A percentile compares a stretch with the other conserved stretches of the same genome.
Conservation (phyloP, 2,113 vertebrate genomes). For the Cyrtonyx montezumae region DNA sequence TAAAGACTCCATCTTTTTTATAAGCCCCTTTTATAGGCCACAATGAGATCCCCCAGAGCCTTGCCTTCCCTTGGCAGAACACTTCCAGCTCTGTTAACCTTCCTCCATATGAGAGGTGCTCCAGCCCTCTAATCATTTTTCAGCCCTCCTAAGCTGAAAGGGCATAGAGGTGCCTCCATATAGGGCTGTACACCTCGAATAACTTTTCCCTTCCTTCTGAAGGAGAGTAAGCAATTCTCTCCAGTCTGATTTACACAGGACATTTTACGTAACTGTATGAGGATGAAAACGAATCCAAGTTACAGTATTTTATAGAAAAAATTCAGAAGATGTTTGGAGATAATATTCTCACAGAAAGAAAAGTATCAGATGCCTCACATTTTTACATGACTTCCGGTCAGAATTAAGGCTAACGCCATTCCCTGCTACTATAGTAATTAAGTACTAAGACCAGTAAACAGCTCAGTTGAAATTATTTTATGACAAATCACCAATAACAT, state of each 20-base stretch:
- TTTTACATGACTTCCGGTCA: not conserved
- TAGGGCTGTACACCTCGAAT: not conserved
- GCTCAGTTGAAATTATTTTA: conserved; percentile 76
- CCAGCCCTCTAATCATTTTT: too few relatives aligned
- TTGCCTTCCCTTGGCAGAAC: not conserved
- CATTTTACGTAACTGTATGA: not conserved
- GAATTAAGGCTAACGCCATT: not conserved
- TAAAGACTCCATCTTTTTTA: not conserved
- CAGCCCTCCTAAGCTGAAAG: not conserved
- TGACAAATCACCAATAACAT: conserved; percentile 81
- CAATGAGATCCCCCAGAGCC: not conserved
- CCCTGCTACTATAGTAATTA: conserved; percentile 76
- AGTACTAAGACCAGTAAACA: conserved; percentile 77
- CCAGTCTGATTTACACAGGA: not conserved
- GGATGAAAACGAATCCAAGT: not conserved
- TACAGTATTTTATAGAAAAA: not conserved
- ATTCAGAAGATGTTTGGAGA: not conserved
- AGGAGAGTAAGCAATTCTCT: not conserved
- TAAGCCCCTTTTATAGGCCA: not conserved
- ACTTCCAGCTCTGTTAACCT: not conserved
- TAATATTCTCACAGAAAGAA: not conserved
- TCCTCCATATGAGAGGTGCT: too few relatives aligned
- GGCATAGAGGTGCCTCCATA: not conserved
- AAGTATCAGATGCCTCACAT: not conserved
- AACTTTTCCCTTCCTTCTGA: not conserved